A percentile compares a stretch with the other conserved stretches of the same genome.
phyloP scores from a whole-genome alignment of 2,797 vertebrate species.

The Intellagama lesueurii region DNA sequence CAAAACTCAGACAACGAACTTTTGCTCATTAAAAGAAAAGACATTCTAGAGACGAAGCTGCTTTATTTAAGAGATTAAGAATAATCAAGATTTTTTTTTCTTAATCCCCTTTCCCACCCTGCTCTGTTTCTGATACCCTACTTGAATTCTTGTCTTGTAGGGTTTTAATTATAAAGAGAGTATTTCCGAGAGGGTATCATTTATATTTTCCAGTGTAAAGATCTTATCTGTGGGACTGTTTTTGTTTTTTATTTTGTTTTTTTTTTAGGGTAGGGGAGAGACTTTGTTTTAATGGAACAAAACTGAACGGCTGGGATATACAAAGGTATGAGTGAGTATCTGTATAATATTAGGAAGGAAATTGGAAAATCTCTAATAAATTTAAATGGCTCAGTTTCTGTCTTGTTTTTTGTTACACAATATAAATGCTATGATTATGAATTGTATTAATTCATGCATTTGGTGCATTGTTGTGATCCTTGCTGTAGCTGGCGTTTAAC shows the following conservation, averaged over 20 bases:
- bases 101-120: not conserved
- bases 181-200: slow-evolving; percentile 67
- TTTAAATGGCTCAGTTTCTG: slow-evolving; percentile 21
- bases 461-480: too few relatives aligned
- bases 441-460: not conserved
- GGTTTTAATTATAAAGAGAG: slow-evolving; percentile 69
- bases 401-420: slow-evolving; percentile 16
- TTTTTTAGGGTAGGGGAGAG: not conserved
- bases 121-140: slow-evolving; percentile 35
- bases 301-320: slow-evolving; percentile 60
- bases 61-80: slow-evolving; percentile 71
- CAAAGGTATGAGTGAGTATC: slow-evolving; percentile 68
- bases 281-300: slow-evolving; percentile 47
- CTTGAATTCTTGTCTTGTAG: slow-evolving; percentile 61
- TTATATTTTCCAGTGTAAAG: slow-evolving; percentile 65
- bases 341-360: slow-evolving; percentile 70
- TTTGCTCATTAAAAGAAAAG: slow-evolving; percentile 60
- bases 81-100: slow-evolving; percentile 64
- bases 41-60: slow-evolving; percentile 55
- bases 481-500: not conserved
- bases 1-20: not conserved
- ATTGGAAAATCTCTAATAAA: slow-evolving; percentile 72
- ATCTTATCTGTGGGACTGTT: slow-evolving; percentile 54
- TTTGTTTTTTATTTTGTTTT: slow-evolving; percentile 13
- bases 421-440: not conserved